Evolutionary conservation across 2,797 vertebrate genomes (phyloP), one percentile per base, ranked within the genome.

Genomic region (Lepilemur ruficaudatus): DNA sequence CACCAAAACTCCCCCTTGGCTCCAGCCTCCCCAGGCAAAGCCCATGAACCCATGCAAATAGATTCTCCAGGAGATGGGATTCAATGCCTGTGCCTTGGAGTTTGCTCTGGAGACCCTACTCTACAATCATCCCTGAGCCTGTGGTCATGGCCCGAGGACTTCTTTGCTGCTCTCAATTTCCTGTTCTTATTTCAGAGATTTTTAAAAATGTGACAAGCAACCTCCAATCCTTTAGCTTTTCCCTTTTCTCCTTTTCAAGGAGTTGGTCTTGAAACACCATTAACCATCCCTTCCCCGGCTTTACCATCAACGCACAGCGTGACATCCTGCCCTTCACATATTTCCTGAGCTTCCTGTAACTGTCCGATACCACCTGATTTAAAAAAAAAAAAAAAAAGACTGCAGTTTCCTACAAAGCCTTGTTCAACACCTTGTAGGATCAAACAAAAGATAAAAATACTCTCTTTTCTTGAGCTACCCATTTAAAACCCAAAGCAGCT

Each of bases 331-430:
- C 73, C 63, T 65, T 61, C 15, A 7, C 2, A 28, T 20, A 32
- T 57, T 90, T 81, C 81, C 95, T 93, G 90, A 52, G 10, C 89
- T 97, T 95, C 91, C 55, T 5, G 30, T 95, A 75, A 82, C 88
- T 55, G 43, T 22, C 88, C 13, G 41, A 11, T 73, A 17, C 63
- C 43, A 55, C 20, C 80, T 4, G 38, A 86, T 86, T 70, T n/a
- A n/a, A n/a, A 12, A 50, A 50, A 41, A 55, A 52, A 48, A 50
- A 50, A 92, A 79, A 88, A 59, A 46, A 4, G 57, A 13, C 18
- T n/a, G 7, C 30, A 59, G 82, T 7, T 8, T 92, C 18, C 55
- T 55, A 23, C 18, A 32, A 52, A 94, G 41, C 41, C 70, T 94
- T 55, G 78, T 5, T 23, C 73, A 65, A 32, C 38, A 94, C 28